Base-by-base conservation (phyloP, 2,888 invertebrate genomes). In the Hypomecis atomaria region DNA sequence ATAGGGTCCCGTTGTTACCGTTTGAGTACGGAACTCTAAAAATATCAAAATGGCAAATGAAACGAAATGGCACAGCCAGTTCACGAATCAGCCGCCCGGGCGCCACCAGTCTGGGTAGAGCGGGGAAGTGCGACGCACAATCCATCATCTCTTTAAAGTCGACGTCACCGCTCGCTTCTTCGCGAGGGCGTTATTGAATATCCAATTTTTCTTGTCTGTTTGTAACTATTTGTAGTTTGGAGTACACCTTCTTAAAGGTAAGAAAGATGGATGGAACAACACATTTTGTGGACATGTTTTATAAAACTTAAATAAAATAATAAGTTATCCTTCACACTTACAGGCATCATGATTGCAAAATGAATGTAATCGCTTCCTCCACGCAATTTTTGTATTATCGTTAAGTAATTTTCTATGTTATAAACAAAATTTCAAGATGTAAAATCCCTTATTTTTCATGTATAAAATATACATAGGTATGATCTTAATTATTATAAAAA, bases 141-240 rank as follows among this genome's bases (percentile, higher is more conserved):
- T 81, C 79, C 72, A 81, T 82, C 82, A 83, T 78, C 73, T 78
- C 80, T 78, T 78, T 75, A 82, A 82, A 81, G 77, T 78, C 74
- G 70, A 71, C 73, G 74, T 74, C 77, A 73, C 49, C 44, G 57
- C 69, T 80, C 80, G 76, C 71, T 78, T 70, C 75, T 76, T 71
- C 67, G 59, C 62, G 62, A 62, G 58, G 58, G 73, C 79, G 78
- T 85, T 84, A 85, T 85, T 85, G 83, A 86, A 86, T 86, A 82
- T 78, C 72, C 78, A 81, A 85, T 82, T 79, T 84, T 76, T 76
- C 74, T 73, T 42, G 58, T 55, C 60, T 56, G 40, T 40, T 38
- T 45, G 53, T 52, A 47, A 52, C 53, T 64, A 56, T 61, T 53
- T 53, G 47, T 54, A 48, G 44, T 50, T 50, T 49, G 38, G 38